Percentiles rank a stretch among this genome's conserved stretches.
These are phyloP conservation scores for Chondrilla cf. caribensis DNA, from an alignment of 37 sponge, comb jelly and placozoan genomes.

Conservation along the genomic window DNA sequence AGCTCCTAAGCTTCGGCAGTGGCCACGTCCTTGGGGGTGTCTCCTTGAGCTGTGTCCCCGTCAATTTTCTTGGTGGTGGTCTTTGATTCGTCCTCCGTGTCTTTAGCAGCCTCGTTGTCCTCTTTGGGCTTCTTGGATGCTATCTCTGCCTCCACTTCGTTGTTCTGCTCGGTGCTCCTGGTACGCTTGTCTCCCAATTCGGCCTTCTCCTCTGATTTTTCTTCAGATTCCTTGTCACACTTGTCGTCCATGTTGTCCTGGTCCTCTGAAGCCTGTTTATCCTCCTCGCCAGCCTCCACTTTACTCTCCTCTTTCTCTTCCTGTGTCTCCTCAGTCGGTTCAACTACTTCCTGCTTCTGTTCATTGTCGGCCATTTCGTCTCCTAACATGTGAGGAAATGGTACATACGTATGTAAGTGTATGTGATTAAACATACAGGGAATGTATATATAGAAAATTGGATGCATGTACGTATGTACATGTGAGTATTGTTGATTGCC, in stretches of 20 bases:
- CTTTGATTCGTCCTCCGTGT: too few relatives aligned
- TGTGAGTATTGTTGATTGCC: too few relatives aligned
- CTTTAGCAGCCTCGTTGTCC: not conserved
- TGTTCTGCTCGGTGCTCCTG: slow-evolving; percentile 14
- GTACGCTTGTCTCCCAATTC: slow-evolving; percentile 11
- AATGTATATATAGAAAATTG: not conserved
- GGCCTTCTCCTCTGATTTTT: not conserved
- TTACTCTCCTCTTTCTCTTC: too few relatives aligned
- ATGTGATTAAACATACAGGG: not conserved
- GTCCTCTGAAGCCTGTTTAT: not conserved
- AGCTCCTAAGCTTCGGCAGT: slow-evolving; percentile 18
- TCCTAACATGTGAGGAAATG: not conserved
- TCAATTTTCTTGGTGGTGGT: slow-evolving; percentile 1
- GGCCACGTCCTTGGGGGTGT: slow-evolving; percentile 17
- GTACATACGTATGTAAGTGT: not conserved
- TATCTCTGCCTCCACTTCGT: not conserved
- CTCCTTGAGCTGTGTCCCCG: not conserved
- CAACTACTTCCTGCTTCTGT: not conserved
- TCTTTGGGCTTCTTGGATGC: slow-evolving; percentile 7
- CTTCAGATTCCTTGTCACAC: not conserved
- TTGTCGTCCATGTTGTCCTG: not conserved
- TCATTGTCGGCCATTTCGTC: not conserved
- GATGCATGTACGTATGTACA: too few relatives aligned
- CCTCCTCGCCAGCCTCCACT: not conserved
- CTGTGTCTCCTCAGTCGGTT: not conserved